Conservation (phyloP, 92 coral and sea anemone genomes). For the Epizoanthus illoricatus region DNA sequence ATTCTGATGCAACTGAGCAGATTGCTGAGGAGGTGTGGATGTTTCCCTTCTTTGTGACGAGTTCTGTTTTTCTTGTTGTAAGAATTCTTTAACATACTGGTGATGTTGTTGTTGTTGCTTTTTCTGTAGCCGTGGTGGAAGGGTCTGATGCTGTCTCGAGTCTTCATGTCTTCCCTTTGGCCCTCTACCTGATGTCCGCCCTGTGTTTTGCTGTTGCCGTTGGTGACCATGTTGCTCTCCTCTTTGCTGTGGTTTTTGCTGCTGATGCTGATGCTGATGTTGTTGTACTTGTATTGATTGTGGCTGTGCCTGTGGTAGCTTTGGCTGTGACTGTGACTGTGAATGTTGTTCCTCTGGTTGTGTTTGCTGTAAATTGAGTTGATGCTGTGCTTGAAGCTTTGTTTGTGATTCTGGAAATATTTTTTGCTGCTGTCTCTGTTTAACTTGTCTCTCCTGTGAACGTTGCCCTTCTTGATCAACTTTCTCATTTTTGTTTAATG, state of each 20-base stretch:
- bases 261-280: slow-evolving; percentile 43
- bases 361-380: not conserved
- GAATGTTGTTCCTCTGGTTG: not conserved
- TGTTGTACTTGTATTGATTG: not conserved
- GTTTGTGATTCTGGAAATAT: slow-evolving; percentile 21
- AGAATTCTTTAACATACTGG: slow-evolving; percentile 62
- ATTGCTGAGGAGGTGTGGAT: slow-evolving; percentile 37
- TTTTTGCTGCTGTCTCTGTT: slow-evolving; percentile 17
- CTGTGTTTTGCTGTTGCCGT: slow-evolving; percentile 67
- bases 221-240: slow-evolving; percentile 47
- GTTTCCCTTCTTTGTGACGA: slow-evolving; percentile 32
- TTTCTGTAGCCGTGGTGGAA: slow-evolving; percentile 86
- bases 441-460: slow-evolving; percentile 3
- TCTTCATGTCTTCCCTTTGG: slow-evolving; percentile 77
- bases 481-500: slow-evolving; percentile 23
- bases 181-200: slow-evolving; percentile 68
- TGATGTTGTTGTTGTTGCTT: slow-evolving; percentile 87
- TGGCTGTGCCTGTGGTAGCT: not conserved
- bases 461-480: slow-evolving; percentile 19
- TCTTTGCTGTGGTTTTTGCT: slow-evolving; percentile 55
- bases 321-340: not conserved
- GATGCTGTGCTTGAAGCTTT: slow-evolving; percentile 33
- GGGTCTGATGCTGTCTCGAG: slow-evolving; percentile 67
- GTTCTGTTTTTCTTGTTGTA: slow-evolving; percentile 45
- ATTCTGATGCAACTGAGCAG: slow-evolving; percentile 4